Evolutionary conservation across 2,888 invertebrate genomes (phyloP).

Genomic region (Drosophila mettleri): DNA sequence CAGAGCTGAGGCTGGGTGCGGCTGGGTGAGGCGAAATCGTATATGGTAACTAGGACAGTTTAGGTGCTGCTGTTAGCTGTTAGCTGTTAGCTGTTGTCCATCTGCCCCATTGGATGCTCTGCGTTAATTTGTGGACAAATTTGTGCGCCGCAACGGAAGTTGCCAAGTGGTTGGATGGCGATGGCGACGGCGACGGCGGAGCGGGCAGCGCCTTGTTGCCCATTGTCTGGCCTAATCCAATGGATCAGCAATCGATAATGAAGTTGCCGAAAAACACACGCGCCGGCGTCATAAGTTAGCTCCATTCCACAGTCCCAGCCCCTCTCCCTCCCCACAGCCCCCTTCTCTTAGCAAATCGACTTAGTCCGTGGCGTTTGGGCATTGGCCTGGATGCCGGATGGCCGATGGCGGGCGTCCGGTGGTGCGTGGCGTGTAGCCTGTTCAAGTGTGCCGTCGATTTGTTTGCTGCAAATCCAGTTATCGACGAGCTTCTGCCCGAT

Average conservation of each 20-base stretch:
- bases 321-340: no score
- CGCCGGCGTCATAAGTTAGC: conserved; percentile 71
- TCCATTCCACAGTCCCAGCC: no score
- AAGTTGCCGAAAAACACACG: conserved; percentile 75
- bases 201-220: conserved; percentile 50
- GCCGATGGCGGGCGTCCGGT: background rate
- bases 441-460: conserved; percentile 69
- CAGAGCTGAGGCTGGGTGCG: background rate
- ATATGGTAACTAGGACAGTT: conserved; percentile 67
- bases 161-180: conserved; percentile 19
- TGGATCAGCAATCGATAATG: conserved; percentile 80
- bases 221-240: conserved; percentile 71
- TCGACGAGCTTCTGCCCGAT: conserved; percentile 63
- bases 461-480: conserved; percentile 81
- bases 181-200: no score
- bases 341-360: conserved; percentile 6
- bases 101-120: conserved; percentile 53
- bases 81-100: conserved; percentile 17
- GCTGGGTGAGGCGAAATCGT: background rate
- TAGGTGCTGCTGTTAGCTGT: conserved; percentile 52
- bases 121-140: conserved; percentile 81
- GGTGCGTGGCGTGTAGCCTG: conserved; percentile 37
- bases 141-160: conserved; percentile 74
- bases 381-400: background rate
- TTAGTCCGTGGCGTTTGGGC: background rate